Conservation (phyloP, 2,113 vertebrate species). For the Cromileptes altivelis region DNA sequence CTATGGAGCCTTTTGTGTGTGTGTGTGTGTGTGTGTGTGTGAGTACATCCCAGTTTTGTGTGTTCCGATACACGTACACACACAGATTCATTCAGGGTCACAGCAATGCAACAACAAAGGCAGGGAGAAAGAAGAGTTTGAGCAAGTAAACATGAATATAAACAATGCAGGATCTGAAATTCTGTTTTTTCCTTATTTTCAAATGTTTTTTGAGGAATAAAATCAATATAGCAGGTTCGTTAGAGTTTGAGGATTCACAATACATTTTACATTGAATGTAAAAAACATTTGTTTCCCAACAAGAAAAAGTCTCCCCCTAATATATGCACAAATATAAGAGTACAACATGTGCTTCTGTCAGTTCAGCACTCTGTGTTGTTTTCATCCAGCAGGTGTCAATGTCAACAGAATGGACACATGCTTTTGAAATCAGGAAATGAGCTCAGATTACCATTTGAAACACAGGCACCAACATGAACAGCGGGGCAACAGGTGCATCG, state of each 20-base stretch:
- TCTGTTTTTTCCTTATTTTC: neutral
- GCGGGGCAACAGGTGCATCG: neutral
- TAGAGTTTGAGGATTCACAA: neutral
- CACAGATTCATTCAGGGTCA: neutral
- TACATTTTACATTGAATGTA: neutral
- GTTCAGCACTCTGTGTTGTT: slow-evolving; percentile 10
- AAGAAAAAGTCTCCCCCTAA: neutral
- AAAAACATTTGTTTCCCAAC: neutral
- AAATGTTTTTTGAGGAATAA: neutral
- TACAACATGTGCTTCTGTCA: neutral
- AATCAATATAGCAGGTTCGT: neutral
- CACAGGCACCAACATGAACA: slow-evolving; percentile 10
- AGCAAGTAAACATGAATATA: neutral
- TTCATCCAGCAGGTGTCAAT: slow-evolving; percentile 48
- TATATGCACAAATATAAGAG: neutral
- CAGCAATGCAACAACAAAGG: neutral
- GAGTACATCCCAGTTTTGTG: neutral
- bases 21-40: neutral
- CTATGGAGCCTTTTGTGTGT: neutral
- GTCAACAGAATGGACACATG: slow-evolving; percentile 15
- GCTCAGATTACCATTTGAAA: slow-evolving; percentile 51
- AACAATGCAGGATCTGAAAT: neutral
- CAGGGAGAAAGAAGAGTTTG: neutral
- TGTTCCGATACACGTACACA: neutral
- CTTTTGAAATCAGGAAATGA: slow-evolving; percentile 46